A percentile compares a stretch with the other conserved stretches of the same genome.
Evolutionary conservation across 2,888 invertebrate genomes (phyloP).

Genomic region (Pelosia muscerda): DNA sequence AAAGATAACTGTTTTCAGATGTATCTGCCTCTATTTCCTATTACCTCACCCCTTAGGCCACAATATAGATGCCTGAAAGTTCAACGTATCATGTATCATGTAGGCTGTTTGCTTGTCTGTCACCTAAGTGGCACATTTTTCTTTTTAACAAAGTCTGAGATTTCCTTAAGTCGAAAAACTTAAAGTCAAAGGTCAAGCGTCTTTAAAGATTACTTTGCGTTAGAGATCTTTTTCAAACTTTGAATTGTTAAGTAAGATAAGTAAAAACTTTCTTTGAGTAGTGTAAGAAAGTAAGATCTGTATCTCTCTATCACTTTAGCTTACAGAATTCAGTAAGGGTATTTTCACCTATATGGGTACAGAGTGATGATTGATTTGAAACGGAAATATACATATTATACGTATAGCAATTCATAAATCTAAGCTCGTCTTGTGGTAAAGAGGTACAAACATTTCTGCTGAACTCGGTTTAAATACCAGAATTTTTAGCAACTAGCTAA

Average conservation of each 20-base stretch:
- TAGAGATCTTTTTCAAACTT: slow-evolving; percentile 16
- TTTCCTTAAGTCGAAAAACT: slow-evolving; percentile 10
- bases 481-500: no score
- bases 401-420: background rate
- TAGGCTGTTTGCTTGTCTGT: no score
- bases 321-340: slow-evolving; percentile 6
- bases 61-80: no score
- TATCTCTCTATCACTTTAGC: slow-evolving; percentile 15
- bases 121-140: no score
- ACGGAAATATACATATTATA: no score
- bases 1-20: background rate
- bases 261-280: slow-evolving; percentile 20
- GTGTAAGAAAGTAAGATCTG: slow-evolving; percentile 10
- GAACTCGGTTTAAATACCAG: no score
- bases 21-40: background rate
- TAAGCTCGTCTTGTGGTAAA: background rate
- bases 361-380: background rate
- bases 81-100: no score
- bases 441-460: no score
- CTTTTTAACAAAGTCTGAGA: background rate
- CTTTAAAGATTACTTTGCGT: background rate
- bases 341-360: background rate
- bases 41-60: no score
- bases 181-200: slow-evolving; percentile 1
- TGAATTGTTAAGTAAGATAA: slow-evolving; percentile 31